Evolutionary conservation across 2,888 invertebrate species (phyloP).

Genomic region (Polietes domitor): DNA sequence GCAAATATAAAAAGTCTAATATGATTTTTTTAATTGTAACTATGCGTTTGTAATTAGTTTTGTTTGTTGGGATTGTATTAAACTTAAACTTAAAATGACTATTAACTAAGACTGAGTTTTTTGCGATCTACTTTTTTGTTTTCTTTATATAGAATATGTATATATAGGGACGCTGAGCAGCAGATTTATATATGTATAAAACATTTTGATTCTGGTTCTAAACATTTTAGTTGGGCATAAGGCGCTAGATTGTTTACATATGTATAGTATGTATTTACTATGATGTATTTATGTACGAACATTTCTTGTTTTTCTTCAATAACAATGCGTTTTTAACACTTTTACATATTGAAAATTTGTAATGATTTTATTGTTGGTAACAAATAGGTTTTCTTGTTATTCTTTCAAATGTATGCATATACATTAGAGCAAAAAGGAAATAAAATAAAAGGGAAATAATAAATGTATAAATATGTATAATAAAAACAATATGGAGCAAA

Average conservation of each 20-base stretch:
- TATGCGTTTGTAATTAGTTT: neutral
- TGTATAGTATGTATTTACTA: slow-evolving; percentile 60
- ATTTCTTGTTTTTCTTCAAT: slow-evolving; percentile 51
- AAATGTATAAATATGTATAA: slow-evolving; percentile 34
- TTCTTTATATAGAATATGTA: neutral
- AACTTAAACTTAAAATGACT: neutral
- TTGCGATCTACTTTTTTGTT: slow-evolving; percentile 11
- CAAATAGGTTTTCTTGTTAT: slow-evolving; percentile 40
- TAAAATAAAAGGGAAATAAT: slow-evolving; percentile 44
- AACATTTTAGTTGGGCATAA: slow-evolving; percentile 63
- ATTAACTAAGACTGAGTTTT: slow-evolving; percentile 52
- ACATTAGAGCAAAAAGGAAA: slow-evolving; percentile 43
- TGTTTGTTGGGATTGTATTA: slow-evolving; percentile 1
- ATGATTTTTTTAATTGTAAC: neutral
- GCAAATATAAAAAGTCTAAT: slow-evolving; percentile 9
- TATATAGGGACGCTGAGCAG: slow-evolving; percentile 59
- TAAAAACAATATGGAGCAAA: slow-evolving; percentile 43
- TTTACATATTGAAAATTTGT: slow-evolving; percentile 60
- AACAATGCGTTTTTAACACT: slow-evolving; percentile 65
- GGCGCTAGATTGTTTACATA: slow-evolving; percentile 62
- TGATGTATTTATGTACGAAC: slow-evolving; percentile 46
- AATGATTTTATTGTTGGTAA: slow-evolving; percentile 47
- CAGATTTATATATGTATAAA: slow-evolving; percentile 20
- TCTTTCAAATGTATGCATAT: neutral
- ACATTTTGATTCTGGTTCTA: slow-evolving; percentile 58